Evolutionary conservation across 37 sponge, comb jelly and placozoan species (phyloP), one percentile per base, ranked within the genome.

Genomic region (Tethya wilhelma): DNA sequence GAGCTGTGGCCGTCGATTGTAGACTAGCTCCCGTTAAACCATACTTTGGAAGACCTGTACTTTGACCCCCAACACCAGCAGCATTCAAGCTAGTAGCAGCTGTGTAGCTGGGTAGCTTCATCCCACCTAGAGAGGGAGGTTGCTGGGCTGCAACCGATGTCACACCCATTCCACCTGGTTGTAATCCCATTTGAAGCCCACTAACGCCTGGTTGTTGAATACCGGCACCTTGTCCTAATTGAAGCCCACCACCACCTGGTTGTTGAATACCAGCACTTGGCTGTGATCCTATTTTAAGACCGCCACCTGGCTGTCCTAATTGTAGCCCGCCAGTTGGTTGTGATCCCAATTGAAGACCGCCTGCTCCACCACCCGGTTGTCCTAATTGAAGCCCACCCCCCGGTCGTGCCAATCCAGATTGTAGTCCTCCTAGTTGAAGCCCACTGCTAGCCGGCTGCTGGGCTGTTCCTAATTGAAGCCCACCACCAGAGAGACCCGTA

Each of bases 301-400:
- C 64, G 37, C 70, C 71, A 25, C 44, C 3, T 2, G 37, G 29
- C 44, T 8, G 57, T 57, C 86, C 86, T 28, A 80, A n/a, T 40
- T 69, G 30, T 9, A 69, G 44, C 81, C 67, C 67, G 0, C 45
- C 58, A 62, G 64, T 76, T 19, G 28, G 64, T 7, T 5, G 17
- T 43, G 72, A 20, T 70, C 73, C 73, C 36, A 62, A 49, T 39
- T 82, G 81, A 38, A 81, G 81, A 9, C 63, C n/a, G n/a, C n/a
- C n/a, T n/a, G n/a, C n/a, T n/a, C 78, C 81, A 49, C 75, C 75
- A 64, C 67, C 71, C 22, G 44, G 42, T 64, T 14, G 29, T 59
- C 75, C 75, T 8, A 75, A 39, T 32, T 67, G 80, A 26, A 79
- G 70, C 26, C 70, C 68, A 57, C 56, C 69, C 1, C 42, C 20